Percentiles rank a stretch among this genome's conserved stretches.
Conservation (phyloP, 2,888 invertebrate genomes). For the Caradrina clavipalpis region DNA sequence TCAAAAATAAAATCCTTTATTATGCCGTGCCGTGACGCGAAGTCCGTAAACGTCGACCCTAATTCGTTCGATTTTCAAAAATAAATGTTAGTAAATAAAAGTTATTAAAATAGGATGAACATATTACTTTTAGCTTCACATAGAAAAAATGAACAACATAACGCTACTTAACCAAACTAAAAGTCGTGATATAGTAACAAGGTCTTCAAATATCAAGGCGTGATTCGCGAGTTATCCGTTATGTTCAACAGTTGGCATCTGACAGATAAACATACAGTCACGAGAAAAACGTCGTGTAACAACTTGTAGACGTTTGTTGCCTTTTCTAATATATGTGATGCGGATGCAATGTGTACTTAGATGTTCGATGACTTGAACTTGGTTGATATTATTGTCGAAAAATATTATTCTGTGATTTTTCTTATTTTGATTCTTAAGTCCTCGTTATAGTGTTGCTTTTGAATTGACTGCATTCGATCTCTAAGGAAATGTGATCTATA, state of each 20-base stretch:
- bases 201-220: slow-evolving; percentile 62
- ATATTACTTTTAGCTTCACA: too few relatives aligned
- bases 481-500: too few relatives aligned
- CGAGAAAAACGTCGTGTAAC: slow-evolving; percentile 55
- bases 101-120: too few relatives aligned
- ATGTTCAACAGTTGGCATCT: slow-evolving; percentile 48
- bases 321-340: slow-evolving; percentile 24
- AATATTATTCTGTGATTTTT: too few relatives aligned
- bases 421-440: too few relatives aligned
- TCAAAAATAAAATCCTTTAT: too few relatives aligned
- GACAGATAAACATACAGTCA: slow-evolving; percentile 60
- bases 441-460: too few relatives aligned
- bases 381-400: neutral
- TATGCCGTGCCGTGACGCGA: too few relatives aligned
- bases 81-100: too few relatives aligned
- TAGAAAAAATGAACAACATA: slow-evolving; percentile 3
- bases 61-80: too few relatives aligned
- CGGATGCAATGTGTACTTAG: slow-evolving; percentile 15
- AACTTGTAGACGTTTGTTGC: slow-evolving; percentile 32
- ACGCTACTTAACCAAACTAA: slow-evolving; percentile 22
- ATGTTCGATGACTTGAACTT: slow-evolving; percentile 3
- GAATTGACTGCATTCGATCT: too few relatives aligned
- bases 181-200: slow-evolving; percentile 62
- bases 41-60: too few relatives aligned
- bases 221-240: slow-evolving; percentile 63